Evolutionary conservation across 2,797 vertebrate genomes (phyloP).

Genomic region (Phaenicophaeus curvirostris): DNA sequence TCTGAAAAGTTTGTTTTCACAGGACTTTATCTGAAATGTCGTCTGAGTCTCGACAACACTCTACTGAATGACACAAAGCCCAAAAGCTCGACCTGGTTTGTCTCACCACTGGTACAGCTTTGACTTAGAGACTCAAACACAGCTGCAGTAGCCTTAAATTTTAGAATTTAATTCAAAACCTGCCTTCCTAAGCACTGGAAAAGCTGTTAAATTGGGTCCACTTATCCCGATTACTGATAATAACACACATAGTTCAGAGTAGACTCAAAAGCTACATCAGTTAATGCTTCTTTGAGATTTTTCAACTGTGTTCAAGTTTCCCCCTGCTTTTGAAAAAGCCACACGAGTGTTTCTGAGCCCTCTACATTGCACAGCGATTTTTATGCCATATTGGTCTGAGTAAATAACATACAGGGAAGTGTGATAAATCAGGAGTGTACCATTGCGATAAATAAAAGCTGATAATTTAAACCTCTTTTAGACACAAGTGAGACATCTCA

Average conservation of each 20-base stretch:
- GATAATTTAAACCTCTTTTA: constrained; percentile 80
- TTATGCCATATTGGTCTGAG: constrained; percentile 3
- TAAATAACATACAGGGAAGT: constrained; percentile 43
- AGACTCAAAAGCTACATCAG: not conserved
- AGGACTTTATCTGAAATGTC: not conserved
- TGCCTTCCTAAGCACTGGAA: not conserved
- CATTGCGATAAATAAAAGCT: constrained; percentile 78
- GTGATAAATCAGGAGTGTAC: constrained; percentile 55
- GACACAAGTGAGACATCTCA: constrained; percentile 63
- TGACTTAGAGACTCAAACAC: not conserved
- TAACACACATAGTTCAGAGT: not conserved
- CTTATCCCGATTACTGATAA: not conserved
- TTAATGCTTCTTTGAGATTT: not conserved
- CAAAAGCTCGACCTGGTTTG: not conserved
- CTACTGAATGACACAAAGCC: not conserved
- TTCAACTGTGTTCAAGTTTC: not conserved
- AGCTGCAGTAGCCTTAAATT: not conserved
- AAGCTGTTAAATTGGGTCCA: not conserved
- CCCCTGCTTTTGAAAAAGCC: not conserved
- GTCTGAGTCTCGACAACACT: not conserved
- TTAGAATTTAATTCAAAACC: not conserved
- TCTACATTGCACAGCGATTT: constrained; percentile 24
- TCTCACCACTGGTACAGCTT: not conserved
- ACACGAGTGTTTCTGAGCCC: not conserved
- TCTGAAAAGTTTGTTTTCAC: not conserved